phyloP scores from a whole-genome alignment of 1,140 invertebrate species.

The Tetramorium alpestre region DNA sequence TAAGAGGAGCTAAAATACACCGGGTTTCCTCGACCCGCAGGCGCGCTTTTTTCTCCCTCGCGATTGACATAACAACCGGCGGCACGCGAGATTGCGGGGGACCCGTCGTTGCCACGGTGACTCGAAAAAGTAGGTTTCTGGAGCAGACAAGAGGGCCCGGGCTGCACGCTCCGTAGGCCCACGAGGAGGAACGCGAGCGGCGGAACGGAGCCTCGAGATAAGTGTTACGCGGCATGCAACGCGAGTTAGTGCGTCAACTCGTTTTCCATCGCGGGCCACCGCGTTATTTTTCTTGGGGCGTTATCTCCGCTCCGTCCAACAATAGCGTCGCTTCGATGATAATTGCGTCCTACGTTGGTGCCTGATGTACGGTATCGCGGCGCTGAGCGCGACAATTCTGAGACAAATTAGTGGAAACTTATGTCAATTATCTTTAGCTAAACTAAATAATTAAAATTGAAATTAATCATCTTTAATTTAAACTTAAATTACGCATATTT shows the following conservation, averaged over 20 bases:
- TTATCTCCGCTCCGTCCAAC: background rate
- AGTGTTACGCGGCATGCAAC: conserved; percentile 50
- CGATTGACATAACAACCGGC: conserved; percentile 41
- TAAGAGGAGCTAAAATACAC: background rate
- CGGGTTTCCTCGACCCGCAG: background rate
- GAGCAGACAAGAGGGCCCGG: conserved; percentile 51
- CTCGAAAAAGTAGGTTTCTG: conserved; percentile 69
- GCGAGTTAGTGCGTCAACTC: conserved; percentile 3
- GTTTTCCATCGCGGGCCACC: conserved; percentile 1
- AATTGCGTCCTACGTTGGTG: background rate
- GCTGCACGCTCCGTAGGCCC: conserved; percentile 31
- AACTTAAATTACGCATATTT: background rate
- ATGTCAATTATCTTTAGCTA: background rate
- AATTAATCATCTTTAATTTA: background rate
- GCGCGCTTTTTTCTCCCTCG: background rate
- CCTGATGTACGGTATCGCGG: background rate
- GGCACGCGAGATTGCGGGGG: conserved; percentile 42
- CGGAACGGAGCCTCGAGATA: conserved; percentile 42
- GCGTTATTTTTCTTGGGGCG: conserved; percentile 1
- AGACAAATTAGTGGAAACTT: background rate
- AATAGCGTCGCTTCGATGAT: conserved; percentile 11
- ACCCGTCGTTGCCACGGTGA: conserved; percentile 1
- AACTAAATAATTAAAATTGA: background rate
- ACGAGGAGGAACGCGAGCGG: conserved; percentile 15
- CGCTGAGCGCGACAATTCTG: background rate